Base-by-base conservation (phyloP, 2,797 vertebrate genomes). In the Remorina albescens region DNA sequence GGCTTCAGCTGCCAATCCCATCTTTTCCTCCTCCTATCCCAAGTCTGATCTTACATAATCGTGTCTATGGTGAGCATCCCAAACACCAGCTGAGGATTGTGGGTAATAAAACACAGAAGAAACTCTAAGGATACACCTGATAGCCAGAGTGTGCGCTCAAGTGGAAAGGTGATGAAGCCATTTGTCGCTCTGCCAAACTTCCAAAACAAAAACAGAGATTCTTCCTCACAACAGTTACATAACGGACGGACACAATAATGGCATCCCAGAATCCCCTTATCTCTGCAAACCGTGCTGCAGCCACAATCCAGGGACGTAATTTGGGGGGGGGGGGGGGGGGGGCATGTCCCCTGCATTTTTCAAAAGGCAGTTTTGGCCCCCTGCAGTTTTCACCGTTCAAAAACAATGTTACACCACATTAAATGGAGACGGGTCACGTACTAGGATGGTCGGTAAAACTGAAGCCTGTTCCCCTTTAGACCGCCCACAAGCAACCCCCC, bases 61-160 rank as follows among this genome's bases (percentile, higher is more conserved):
- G 37, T 28, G 2, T n/a, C 37, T 39, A 42, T 42, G 37, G 56
- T 10, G 23, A 59, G 15, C 13, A 19, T 36, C 46, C 18, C 21
- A 50, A 49, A 63, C 61, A 37, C 21, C 47, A 50, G 34, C 61
- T 1, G 10, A 39, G 61, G 32, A 64, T 51, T 64, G 34, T 64
- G 62, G 47, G 47, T 39, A 53, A 64, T 53, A 62, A 42, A 59
- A 42, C 37, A 30, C 28, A 42, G 2, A 25, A 44, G 26, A 42
- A 59, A 19, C 36, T n/a, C 36, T n/a, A 9, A 13, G 46, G 46
- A 47, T 42, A 26, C 21, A n/a, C 37, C 37, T 19, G 57, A 42
- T 23, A 19, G 37, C 16, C 56, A 18, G 50, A 6, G 57, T 0
- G 16, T 13, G 25, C 2, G 36, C 9, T 10, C 23, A 8, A 57